Conservation (phyloP, 1,140 invertebrate genomes). For the Leptonema lineaticorne region DNA sequence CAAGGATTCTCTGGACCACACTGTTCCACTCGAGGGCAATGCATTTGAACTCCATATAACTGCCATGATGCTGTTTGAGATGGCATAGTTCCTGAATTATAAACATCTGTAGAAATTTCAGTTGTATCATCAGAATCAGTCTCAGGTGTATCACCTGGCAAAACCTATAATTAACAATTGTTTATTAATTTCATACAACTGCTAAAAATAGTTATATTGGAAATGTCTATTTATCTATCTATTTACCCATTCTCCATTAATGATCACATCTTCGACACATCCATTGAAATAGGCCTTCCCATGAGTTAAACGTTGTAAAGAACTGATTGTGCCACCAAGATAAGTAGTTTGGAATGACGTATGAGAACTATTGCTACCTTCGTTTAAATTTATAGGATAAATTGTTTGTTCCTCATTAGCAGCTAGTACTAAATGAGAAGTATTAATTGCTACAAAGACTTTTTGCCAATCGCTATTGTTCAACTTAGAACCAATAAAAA, state of each 20-base stretch:
- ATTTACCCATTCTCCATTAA: constrained; percentile 79
- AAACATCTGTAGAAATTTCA: neutral
- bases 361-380: constrained; percentile 68
- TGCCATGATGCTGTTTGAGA: constrained; percentile 31
- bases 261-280: constrained; percentile 86
- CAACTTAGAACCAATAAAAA: constrained; percentile 78
- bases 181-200: neutral
- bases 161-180: constrained; percentile 45
- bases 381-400: constrained; percentile 79
- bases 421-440: constrained; percentile 78
- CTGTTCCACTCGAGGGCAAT: constrained; percentile 77
- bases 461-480: constrained; percentile 88
- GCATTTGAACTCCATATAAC: constrained; percentile 56
- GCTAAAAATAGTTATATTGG: neutral
- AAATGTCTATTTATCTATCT: constrained; percentile 26
- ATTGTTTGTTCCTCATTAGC: constrained; percentile 88
- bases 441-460: constrained; percentile 83
- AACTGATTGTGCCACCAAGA: constrained; percentile 73
- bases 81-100: constrained; percentile 4
- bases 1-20: constrained; percentile 83
- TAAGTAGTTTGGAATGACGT: constrained; percentile 81
- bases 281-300: constrained; percentile 80
- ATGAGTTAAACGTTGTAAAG: constrained; percentile 62
- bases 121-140: neutral
- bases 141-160: constrained; percentile 41